Conservation (phyloP, 1,140 invertebrate species). For the Pogonomyrmex barbatus region DNA sequence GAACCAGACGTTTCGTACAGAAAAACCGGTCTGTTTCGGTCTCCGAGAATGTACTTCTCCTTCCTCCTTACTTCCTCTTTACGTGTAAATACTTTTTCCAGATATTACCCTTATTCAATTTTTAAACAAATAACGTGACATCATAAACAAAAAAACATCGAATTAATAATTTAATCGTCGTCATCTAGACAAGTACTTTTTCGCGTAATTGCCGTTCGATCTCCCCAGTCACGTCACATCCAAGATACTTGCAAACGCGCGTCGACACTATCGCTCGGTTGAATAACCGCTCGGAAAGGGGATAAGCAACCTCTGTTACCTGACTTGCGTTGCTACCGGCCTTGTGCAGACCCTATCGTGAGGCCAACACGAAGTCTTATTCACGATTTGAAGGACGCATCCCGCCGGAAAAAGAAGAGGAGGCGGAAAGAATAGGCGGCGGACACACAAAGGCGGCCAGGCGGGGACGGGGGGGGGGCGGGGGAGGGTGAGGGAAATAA, state of each 20-base stretch:
- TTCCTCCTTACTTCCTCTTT: not conserved
- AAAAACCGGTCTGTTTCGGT: conserved; percentile 44
- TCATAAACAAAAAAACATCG: not conserved
- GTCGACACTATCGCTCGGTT: not conserved
- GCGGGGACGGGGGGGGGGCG: not conserved
- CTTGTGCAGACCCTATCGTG: not conserved
- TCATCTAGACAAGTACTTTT: not conserved
- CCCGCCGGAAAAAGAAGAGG: conserved; percentile 70
- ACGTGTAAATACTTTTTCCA: not conserved
- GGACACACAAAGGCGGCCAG: conserved; percentile 9
- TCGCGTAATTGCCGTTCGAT: conserved; percentile 17
- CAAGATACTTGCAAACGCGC: not conserved
- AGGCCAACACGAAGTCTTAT: conserved; percentile 73
- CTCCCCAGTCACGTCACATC: not conserved
- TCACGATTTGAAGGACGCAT: conserved; percentile 78
- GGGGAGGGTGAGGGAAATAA: conserved; percentile 67
- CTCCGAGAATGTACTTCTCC: not conserved
- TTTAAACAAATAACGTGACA: not conserved
- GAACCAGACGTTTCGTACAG: not conserved
- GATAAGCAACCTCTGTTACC: conserved; percentile 38
- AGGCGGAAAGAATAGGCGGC: not conserved
- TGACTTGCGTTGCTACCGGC: conserved; percentile 37
- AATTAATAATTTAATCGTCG: not conserved
- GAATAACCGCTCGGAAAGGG: not conserved
- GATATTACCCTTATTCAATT: not conserved